These are phyloP conservation scores for Sebastes matsubarae DNA, from an alignment of 2,797 vertebrate genomes.

Conservation along the genomic window DNA sequence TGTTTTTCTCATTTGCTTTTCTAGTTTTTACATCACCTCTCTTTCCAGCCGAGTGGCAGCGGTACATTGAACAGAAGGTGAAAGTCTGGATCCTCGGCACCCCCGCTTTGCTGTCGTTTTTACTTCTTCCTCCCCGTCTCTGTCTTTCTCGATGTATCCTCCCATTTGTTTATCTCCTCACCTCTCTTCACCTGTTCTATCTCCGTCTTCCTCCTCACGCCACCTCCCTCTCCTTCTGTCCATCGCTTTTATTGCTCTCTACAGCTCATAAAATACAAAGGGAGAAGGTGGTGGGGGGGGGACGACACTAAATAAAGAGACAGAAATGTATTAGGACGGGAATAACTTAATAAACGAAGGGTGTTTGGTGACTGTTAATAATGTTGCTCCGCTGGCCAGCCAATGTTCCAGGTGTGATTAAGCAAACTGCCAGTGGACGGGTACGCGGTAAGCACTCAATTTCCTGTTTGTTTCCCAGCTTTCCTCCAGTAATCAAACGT, in stretches of 20 bases:
- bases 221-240: constrained; percentile 12
- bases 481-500: constrained; percentile 21
- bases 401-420: constrained; percentile 52
- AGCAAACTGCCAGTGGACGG: constrained; percentile 31
- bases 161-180: constrained; percentile 61
- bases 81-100: constrained; percentile 17
- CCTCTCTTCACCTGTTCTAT: constrained; percentile 49
- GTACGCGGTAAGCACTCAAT: constrained; percentile 37
- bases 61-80: constrained; percentile 20
- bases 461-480: constrained; percentile 52
- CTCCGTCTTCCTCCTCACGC: neutral
- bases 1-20: constrained; percentile 55
- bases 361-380: constrained; percentile 43
- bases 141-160: constrained; percentile 58
- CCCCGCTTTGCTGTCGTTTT: constrained; percentile 28
- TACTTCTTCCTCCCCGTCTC: constrained; percentile 22
- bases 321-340: constrained; percentile 30
- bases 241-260: constrained; percentile 54
- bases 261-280: constrained; percentile 62
- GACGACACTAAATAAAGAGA: constrained; percentile 35
- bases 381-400: neutral
- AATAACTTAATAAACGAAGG: constrained; percentile 40
- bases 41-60: constrained; percentile 44
- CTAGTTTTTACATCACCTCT: constrained; percentile 1
- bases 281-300: neutral